These are phyloP conservation scores for Antigone vipio DNA, from an alignment of 2,113 vertebrate genomes.

Conservation along the genomic window DNA sequence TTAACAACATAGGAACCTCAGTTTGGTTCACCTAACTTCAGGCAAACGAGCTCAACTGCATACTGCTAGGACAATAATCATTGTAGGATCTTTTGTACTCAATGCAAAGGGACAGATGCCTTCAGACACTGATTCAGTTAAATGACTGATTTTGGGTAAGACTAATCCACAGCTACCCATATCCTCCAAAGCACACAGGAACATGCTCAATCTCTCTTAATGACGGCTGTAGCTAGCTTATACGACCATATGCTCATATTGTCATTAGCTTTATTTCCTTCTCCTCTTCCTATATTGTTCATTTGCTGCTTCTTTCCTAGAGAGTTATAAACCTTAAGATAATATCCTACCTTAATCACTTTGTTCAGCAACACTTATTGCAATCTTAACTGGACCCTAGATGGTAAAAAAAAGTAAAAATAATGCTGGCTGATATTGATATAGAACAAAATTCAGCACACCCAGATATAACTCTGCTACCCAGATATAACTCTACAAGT, in stretches of 20 bases:
- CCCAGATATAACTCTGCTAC: not conserved
- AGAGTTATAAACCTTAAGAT: not conserved
- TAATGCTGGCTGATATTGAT: not conserved
- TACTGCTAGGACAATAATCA: not conserved
- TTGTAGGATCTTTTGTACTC: not conserved
- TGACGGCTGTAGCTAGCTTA: not conserved
- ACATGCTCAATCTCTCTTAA: not conserved
- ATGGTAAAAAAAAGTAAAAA: not conserved
- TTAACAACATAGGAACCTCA: not conserved
- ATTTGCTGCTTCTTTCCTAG: not conserved
- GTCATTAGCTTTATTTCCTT: not conserved
- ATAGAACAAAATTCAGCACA: not conserved
- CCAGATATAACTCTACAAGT: not conserved
- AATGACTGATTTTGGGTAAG: not conserved
- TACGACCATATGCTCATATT: not conserved
- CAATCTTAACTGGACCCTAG: not conserved
- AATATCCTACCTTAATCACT: not conserved
- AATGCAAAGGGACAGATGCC: not conserved
- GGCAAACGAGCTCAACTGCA: not conserved
- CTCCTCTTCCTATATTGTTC: not conserved
- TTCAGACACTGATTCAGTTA: not conserved
- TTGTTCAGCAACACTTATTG: not conserved
- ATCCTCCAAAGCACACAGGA: not conserved
- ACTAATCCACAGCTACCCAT: not conserved
- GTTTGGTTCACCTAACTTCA: rapidly evolving